Evolutionary conservation across 2,113 vertebrate genomes (phyloP), one percentile per base, ranked within the genome.

Genomic region (Scolopax mira): DNA sequence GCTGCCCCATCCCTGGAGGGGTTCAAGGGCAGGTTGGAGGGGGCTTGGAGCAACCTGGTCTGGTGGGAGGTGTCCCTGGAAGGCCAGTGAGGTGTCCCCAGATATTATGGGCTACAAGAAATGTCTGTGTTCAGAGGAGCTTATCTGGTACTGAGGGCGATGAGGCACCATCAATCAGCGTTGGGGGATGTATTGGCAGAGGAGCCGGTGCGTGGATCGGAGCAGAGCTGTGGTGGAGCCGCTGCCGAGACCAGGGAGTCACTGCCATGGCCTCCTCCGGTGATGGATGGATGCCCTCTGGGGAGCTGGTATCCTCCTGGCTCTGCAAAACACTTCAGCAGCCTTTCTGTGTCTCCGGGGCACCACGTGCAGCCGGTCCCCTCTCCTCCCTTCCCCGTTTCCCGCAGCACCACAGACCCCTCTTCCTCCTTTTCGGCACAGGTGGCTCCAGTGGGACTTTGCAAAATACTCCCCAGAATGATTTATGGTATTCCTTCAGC

Each of bases 391-490:
- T 3, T 1, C 46, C 0, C 0, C 23, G 48, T 16, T 25, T 23
- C 66, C 71, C 1, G 0, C 66, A 30, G 41, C 57, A 16, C 1
- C 0, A 10, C 62, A 31, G 42, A 41, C 72, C 85, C 88, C 60
- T 61, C 88, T 64, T 55, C 42, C 24, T 54, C 64, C 78, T 60
- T 77, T n/a, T 79, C 0, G 2, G 51, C 81, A n/a, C 33, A 8
- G 37, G 84, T 3, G 4, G 41, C 49, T 81, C 85, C 82, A 15
- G 70, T 19, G 88, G 67, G 78, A 21, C 70, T 33, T 69, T 91
- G 97, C 97, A 88, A 94, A 90, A 88, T 92, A 74, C 89, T 97
- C 93, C 86, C 95, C 52, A 52, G 89, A 79, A 94, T 73, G 95
- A 97, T 94, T 96, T 82, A 96, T 90, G 93, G 28, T 89, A 70